Conservation (phyloP, 2,888 invertebrate genomes). For the Torymus auratus region DNA sequence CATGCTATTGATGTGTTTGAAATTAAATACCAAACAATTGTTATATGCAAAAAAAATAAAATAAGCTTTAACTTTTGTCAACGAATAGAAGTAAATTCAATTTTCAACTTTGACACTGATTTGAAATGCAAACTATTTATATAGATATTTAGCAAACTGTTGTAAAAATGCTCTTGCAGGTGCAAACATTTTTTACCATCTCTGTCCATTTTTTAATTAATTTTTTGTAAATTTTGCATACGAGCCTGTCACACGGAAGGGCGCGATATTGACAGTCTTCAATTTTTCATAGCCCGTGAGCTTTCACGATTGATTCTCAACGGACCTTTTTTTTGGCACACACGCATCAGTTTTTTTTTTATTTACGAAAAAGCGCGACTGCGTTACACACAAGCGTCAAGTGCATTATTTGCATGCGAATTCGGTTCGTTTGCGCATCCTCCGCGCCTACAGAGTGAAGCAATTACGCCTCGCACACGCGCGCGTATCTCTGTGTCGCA, state of each 20-base stretch:
- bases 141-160: too few species aligned
- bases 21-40: too few species aligned
- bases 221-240: conserved; percentile 49
- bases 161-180: conserved; percentile 19
- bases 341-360: background rate
- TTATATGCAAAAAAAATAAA: too few species aligned
- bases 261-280: conserved; percentile 57
- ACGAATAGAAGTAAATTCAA: too few species aligned
- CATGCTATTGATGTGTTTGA: too few species aligned
- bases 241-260: conserved; percentile 16
- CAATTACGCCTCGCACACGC: conserved; percentile 37
- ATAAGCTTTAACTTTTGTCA: too few species aligned
- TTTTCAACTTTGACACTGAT: too few species aligned
- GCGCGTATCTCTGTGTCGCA: conserved; percentile 10
- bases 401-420: conserved; percentile 59
- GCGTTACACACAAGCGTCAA: conserved; percentile 42
- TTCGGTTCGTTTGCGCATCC: conserved; percentile 39
- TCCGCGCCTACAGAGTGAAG: conserved; percentile 32
- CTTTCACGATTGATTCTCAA: conserved; percentile 52
- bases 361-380: conserved; percentile 37
- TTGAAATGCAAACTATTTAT: too few species aligned
- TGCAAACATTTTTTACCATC: conserved; percentile 15
- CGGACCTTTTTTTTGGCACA: conserved; percentile 25
- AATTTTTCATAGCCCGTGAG: conserved; percentile 48
- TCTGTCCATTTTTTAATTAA: conserved; percentile 53